phyloP scores from a whole-genome alignment of 2,888 invertebrate species.

The Candidula unifasciata region DNA sequence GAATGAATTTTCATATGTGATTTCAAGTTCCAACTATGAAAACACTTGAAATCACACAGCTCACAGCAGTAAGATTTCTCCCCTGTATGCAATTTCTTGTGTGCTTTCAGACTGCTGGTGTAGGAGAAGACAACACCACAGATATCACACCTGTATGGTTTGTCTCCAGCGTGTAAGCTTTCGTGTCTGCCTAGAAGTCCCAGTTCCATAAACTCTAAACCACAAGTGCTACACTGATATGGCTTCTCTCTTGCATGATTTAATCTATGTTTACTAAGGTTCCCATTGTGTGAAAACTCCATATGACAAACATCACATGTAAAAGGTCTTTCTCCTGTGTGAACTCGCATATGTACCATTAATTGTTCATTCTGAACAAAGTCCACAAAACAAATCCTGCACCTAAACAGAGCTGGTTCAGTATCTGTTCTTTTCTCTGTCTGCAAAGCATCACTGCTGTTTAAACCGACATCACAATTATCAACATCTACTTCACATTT shows the following conservation, averaged over 20 bases:
- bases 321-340: not conserved
- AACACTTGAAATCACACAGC: slow-evolving; percentile 37
- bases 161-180: slow-evolving; percentile 7
- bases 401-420: slow-evolving; percentile 45
- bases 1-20: slow-evolving; percentile 45
- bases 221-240: slow-evolving; percentile 15
- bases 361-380: slow-evolving; percentile 19
- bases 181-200: slow-evolving; percentile 19
- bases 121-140: not conserved
- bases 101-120: not conserved
- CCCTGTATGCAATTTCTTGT: slow-evolving; percentile 40
- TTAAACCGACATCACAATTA: slow-evolving; percentile 41
- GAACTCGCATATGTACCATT: not conserved
- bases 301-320: slow-evolving; percentile 26
- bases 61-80: slow-evolving; percentile 43
- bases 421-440: slow-evolving; percentile 46
- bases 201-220: not conserved
- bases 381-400: slow-evolving; percentile 1
- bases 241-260: slow-evolving; percentile 10
- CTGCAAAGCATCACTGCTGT: slow-evolving; percentile 43
- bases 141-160: slow-evolving; percentile 33
- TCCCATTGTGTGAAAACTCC: not conserved
- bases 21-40: slow-evolving; percentile 23
- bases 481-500: slow-evolving; percentile 21
- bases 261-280: not conserved